phyloP scores from a whole-genome alignment of 2,113 vertebrate genomes.

The Zosterops borbonicus region DNA sequence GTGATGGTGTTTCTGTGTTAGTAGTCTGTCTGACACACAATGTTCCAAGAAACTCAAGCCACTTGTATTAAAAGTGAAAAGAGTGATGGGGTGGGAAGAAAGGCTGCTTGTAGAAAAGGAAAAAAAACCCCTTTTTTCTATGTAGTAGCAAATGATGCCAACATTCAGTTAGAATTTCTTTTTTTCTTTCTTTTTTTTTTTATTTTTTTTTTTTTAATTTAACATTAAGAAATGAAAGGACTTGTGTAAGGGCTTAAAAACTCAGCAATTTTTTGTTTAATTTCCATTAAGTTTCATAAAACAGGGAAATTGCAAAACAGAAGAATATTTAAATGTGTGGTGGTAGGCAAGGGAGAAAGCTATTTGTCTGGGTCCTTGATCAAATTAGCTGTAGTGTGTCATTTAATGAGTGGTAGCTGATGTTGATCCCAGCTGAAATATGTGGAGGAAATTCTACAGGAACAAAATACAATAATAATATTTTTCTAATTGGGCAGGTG shows the following conservation, averaged over 20 bases:
- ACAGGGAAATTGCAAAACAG: constrained; percentile 46
- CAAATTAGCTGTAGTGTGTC: constrained; percentile 10
- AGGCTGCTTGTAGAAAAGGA: background rate
- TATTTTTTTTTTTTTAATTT: background rate
- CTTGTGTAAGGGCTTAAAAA: constrained; percentile 61
- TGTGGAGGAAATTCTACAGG: constrained; percentile 51
- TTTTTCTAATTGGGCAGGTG: constrained; percentile 63
- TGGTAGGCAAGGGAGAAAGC: background rate
- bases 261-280: background rate
- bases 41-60: constrained; percentile 71
- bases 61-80: constrained; percentile 57
- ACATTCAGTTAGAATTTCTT: background rate
- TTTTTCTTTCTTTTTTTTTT: background rate
- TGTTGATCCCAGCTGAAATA: constrained; percentile 44
- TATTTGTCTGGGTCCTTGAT: background rate
- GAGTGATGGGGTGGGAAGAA: background rate
- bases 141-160: constrained; percentile 21
- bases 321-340: background rate
- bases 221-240: background rate
- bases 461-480: constrained; percentile 67
- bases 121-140: background rate
- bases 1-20: constrained; percentile 77
- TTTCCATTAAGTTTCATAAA: constrained; percentile 42
- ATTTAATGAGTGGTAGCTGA: constrained; percentile 33
- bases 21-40: constrained; percentile 80